Percentiles rank a stretch among this genome's conserved stretches.
phyloP scores from a whole-genome alignment of 2,888 invertebrate species.

The Conistra vaccinii region DNA sequence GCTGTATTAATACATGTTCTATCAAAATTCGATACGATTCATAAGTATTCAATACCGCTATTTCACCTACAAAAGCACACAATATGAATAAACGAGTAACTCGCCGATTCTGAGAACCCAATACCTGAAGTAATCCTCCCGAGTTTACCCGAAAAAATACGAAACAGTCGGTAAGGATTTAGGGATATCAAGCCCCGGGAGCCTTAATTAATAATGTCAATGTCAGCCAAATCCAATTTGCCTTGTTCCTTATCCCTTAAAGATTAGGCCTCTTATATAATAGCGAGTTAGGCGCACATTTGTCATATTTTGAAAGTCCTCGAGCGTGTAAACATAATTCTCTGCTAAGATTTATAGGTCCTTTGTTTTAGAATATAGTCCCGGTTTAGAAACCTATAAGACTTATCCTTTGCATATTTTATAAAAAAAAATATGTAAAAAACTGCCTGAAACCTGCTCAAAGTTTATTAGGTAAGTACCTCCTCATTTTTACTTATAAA shows the following conservation, averaged over 20 bases:
- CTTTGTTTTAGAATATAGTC: slow-evolving; percentile 18
- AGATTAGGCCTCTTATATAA: slow-evolving; percentile 51
- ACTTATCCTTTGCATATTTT: neutral
- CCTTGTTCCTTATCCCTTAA: slow-evolving; percentile 58
- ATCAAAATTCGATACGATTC: slow-evolving; percentile 25
- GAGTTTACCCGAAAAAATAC: slow-evolving; percentile 55
- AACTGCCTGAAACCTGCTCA: neutral
- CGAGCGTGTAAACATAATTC: slow-evolving; percentile 11
- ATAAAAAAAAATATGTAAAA: neutral
- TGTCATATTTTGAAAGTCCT: slow-evolving; percentile 50
- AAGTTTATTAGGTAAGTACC: neutral
- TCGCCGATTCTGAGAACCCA: slow-evolving; percentile 20
- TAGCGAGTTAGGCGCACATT: slow-evolving; percentile 48
- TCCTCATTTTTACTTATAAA: too few relatives aligned
- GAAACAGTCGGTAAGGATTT: slow-evolving; percentile 61
- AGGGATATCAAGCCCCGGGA: slow-evolving; percentile 42
- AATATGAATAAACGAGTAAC: slow-evolving; percentile 33
- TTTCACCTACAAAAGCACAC: slow-evolving; percentile 23
- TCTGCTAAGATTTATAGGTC: neutral
- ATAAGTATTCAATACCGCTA: slow-evolving; percentile 23
- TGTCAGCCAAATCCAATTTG: slow-evolving; percentile 64
- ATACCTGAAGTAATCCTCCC: slow-evolving; percentile 36
- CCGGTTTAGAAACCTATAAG: neutral
- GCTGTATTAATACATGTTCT: neutral
- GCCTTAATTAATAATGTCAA: slow-evolving; percentile 66